These are phyloP conservation scores for Nymphalis io DNA, from an alignment of 1,140 invertebrate species.

Conservation along the genomic window DNA sequence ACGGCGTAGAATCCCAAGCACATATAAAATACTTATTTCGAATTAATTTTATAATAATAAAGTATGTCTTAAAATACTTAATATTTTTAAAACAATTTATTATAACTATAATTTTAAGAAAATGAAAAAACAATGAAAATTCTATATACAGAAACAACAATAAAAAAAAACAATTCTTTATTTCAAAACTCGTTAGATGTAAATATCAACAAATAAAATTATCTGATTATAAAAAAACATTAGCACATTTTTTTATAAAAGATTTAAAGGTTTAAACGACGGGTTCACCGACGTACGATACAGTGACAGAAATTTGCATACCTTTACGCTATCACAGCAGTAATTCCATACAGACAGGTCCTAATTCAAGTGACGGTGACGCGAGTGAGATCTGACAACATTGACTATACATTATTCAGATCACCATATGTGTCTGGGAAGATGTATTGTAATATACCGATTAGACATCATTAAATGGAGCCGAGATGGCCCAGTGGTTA, in stretches of 20 bases:
- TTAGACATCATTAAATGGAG: no score
- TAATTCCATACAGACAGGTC: conserved; percentile 20
- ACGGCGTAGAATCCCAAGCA: conserved; percentile 7
- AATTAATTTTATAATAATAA: neutral
- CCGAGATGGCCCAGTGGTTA: no score
- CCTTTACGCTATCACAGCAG: conserved; percentile 22
- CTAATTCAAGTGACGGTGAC: conserved; percentile 22
- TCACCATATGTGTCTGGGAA: neutral
- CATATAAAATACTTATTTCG: neutral
- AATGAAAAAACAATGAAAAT: no score
- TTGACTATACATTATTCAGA: conserved; percentile 20
- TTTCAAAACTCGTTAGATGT: no score
- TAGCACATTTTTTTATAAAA: neutral
- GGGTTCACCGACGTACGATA: neutral
- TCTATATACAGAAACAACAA: no score
- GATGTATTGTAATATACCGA: neutral
- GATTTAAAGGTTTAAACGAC: neutral
- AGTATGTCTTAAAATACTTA: neutral
- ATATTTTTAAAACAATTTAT: neutral
- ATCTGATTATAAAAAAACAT: no score
- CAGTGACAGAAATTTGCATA: conserved; percentile 16
- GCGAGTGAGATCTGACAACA: conserved; percentile 14
- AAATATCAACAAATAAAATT: no score
- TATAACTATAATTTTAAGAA: neutral
- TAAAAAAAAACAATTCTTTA: no score